Evolutionary conservation across 2,888 invertebrate species (phyloP).

Genomic region (Zaprionus bogoriensis): DNA sequence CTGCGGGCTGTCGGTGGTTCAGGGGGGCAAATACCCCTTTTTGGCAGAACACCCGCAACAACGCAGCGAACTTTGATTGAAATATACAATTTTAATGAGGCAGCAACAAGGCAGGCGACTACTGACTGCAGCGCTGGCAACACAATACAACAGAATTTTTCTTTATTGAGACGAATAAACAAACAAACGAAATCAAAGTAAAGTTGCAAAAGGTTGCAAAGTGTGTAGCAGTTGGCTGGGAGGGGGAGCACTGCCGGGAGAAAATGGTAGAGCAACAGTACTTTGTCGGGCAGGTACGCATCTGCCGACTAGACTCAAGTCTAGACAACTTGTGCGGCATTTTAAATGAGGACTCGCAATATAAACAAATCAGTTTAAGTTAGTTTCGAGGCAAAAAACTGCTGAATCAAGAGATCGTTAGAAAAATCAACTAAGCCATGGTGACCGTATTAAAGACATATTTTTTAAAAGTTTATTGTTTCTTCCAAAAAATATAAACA

Average conservation of each 20-base stretch:
- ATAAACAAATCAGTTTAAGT: conserved; percentile 33
- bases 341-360: conserved; percentile 51
- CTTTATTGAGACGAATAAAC: conserved; percentile 47
- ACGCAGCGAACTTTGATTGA: conserved; percentile 73
- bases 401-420: background rate
- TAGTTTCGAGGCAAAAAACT: background rate
- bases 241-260: conserved; percentile 3
- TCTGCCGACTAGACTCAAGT: conserved; percentile 15
- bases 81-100: conserved; percentile 77
- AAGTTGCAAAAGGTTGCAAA: conserved; percentile 30
- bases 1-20: background rate
- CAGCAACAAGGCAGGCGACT: conserved; percentile 30
- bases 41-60: conserved; percentile 12
- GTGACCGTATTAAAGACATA: background rate
- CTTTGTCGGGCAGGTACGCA: conserved; percentile 8
- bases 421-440: background rate
- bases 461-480: too few relatives aligned
- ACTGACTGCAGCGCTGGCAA: conserved; percentile 21
- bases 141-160: conserved; percentile 39
- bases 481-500: too few relatives aligned
- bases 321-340: conserved; percentile 53
- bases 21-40: conserved; percentile 19
- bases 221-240: background rate
- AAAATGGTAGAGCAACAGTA: background rate
- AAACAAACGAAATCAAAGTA: conserved; percentile 59